phyloP scores from a whole-genome alignment of 2,888 invertebrate genomes.

The Neria commutata region DNA sequence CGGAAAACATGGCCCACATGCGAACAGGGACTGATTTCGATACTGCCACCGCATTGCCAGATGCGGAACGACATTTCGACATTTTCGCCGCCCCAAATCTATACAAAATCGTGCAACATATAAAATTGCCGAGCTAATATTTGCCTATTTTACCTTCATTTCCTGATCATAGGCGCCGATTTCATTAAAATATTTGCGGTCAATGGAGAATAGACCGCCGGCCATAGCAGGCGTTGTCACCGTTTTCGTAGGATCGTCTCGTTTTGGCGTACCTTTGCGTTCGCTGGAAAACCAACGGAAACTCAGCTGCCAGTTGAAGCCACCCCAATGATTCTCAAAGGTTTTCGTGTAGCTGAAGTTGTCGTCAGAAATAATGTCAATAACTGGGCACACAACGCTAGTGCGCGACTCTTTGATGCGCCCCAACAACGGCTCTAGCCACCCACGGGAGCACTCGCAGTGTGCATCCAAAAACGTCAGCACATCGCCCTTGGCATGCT shows the following conservation, averaged over 20 bases:
- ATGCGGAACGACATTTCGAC: conserved; percentile 95
- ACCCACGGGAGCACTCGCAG: conserved; percentile 87
- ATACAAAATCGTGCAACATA: not conserved
- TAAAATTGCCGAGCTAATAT: too few species aligned
- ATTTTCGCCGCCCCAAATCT: conserved; percentile 98
- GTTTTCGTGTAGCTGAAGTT: conserved; percentile 94
- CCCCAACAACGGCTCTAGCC: conserved; percentile 77
- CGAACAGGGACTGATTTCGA: conserved; percentile 91
- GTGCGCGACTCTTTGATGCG: conserved; percentile 61
- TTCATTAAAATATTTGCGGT: conserved; percentile 84
- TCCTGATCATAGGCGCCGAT: conserved; percentile 88
- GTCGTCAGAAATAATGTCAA: conserved; percentile 94
- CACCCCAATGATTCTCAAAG: conserved; percentile 93
- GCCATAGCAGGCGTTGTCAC: conserved; percentile 89
- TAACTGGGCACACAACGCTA: conserved; percentile 70
- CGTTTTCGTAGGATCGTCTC: conserved; percentile 70
- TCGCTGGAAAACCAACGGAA: conserved; percentile 65
- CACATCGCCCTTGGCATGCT: conserved; percentile 73
- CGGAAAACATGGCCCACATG: conserved; percentile 93
- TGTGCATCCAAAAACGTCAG: conserved; percentile 96
- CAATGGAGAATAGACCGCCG: conserved; percentile 85
- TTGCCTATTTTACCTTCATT: conserved; percentile 70
- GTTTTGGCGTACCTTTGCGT: conserved; percentile 30
- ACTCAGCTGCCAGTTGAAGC: conserved; percentile 97
- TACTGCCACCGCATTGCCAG: conserved; percentile 92